Base-by-base conservation (phyloP, 2,888 invertebrate genomes). In the Eustalomyia histrio region DNA sequence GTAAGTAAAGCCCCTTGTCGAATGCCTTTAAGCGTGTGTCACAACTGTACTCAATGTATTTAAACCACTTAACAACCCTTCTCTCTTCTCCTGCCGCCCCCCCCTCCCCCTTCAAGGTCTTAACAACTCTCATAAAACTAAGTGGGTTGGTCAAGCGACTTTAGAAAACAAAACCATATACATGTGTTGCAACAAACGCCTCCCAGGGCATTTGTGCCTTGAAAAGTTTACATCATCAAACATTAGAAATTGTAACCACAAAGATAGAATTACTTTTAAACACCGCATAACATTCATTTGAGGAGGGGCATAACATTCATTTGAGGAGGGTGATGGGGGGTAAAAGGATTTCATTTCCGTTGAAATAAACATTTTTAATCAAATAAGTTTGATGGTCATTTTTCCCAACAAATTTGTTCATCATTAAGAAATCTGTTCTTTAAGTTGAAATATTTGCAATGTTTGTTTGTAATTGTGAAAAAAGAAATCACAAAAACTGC, bases 131-230 rank as follows among this genome's bases (percentile, higher is more conserved):
- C 10, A 16, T 33, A 67, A 47, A 52, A 52, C 21, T 63, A 57
- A 67, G 74, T 75, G 74, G 74, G 73, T 75, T 74, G 81, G 81
- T 81, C 81, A 81, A 78, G 78, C 61, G 55, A 67, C 67, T 72
- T 78, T 67, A 24, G 65, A 61, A 78, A 72, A 78, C 72, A 72
- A 67, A 63, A 47, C 72, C 67, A 79, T 79, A 61, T 73, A 79
- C 67, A 79, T 79, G 67, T 79, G 61, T 73, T 72, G 78, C 53
- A 55, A 50, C 61, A 57, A 73, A 73, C 72, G 78, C 72, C 72
- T 79, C 67, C 78, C 78, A 79, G 39, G 78, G 55, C 72, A 79
- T 72, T 79, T 67, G 61, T 73, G 39, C 6, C 61, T 68, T 63
- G 17, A 55, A 73, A 10, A 61, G 43, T 29, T 50, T 47, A 24